Evolutionary conservation across 2,113 vertebrate species (phyloP), one percentile per base, ranked within the genome.

Genomic region (Catharus fuscescens): DNA sequence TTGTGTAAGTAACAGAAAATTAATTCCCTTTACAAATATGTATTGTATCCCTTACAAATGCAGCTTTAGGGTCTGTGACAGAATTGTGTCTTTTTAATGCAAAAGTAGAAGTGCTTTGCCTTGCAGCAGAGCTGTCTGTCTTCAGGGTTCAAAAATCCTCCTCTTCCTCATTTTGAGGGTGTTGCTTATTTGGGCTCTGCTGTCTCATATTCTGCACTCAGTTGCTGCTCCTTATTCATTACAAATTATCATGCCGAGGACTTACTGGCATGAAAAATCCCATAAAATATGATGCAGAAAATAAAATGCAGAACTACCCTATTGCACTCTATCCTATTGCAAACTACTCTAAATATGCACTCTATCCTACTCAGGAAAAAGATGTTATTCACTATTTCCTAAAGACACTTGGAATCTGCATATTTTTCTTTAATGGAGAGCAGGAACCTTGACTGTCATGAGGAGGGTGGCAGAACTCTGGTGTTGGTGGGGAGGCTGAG

Each of bases 381-480:
- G 8, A 25, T 26, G 13, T n/a, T 38, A 8, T 52, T 52, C 13
- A 47, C 20, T 80, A 5, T 71, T 80, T 81, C 26, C 48, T 86
- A 65, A 60, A 90, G 32, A 36, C 14, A 5, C 9, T 24, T 59
- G 21, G 34, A 80, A 76, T 10, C 12, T 69, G 25, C 12, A 20
- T 26, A 3, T 61, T 61, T 61, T 65, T 38, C 54, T 62, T 40
- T 29, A 60, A 34, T 12, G 14, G 18, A 57, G 24, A 48, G 17
- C 1, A 1, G 28, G 31, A 64, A 56, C 11, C 12, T 52, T 3
- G 0, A 8, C 8, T 65, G 8, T 86, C 18, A 19, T 12, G 26
- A 56, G 36, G 45, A 71, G 0, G 0, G 14, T 1, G 2, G 10
- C 0, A 3, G 19, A 19, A 57, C 29, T 85, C 42, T 34, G 20